Evolutionary conservation across 2,113 vertebrate species (phyloP), one percentile per base, ranked within the genome.

Genomic region (Albula goreensis): DNA sequence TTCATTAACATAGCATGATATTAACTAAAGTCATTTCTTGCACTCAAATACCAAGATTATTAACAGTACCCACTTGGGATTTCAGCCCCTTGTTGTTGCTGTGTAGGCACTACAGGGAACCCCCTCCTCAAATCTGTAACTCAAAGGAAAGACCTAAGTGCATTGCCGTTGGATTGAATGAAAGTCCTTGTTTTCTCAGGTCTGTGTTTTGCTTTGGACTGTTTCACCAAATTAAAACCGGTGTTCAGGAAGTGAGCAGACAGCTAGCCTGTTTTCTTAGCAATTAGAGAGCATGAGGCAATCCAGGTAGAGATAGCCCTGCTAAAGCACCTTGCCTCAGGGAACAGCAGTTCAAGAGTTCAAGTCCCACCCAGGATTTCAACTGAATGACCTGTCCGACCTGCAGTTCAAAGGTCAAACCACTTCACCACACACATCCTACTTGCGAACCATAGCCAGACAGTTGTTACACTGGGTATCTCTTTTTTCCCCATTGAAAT

Each of bases 261-360:
- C 82, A 90, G 51, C 56, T 17, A 1, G 85, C 84, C 31, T 89
- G 87, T 89, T 90, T 91, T 88, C 86, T 84, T 89, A 89, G 52
- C 81, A 83, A 81, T 89, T 89, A 88, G 86, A 90, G 83, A 74
- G 48, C 90, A 89, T 89, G 87, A 87, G 85, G 90, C 87, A 90
- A 90, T 86, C 77, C 82, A 81, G 89, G 87, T 90, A 86, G 87
- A 80, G 82, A 50, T 78, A 70, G 89, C 84, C 80, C 88, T 85
- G 88, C 70, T 90, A 80, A 85, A 90, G 12, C 83, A 85, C 85
- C 63, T 86, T 70, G 79, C 88, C 90, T 25, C 74, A n/a, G 66
- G 66, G 85, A 85, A 86, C 78, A 60, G n/a, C 81, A 31, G 89
- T 90, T 94, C 87, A 91, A 88, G 87, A 92, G 92, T 92, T 92